These are phyloP conservation scores for Atrina japonica DNA, from an alignment of 2,888 invertebrate species.

Conservation along the genomic window DNA sequence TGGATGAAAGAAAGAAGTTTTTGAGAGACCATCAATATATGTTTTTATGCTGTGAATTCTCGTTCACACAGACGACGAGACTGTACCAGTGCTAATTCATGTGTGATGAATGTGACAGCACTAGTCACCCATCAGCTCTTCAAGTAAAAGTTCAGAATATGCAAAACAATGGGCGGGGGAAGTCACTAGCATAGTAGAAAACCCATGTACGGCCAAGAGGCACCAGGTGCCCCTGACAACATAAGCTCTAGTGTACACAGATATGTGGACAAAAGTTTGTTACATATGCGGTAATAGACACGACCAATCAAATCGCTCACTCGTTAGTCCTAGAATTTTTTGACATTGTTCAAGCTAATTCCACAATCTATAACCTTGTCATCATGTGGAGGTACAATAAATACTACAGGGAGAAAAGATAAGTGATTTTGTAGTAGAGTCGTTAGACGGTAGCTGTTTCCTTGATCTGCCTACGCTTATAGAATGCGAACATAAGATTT, in stretches of 20 bases:
- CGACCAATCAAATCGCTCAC: slow-evolving; percentile 14
- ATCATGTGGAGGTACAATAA: background rate
- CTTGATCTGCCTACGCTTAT: slow-evolving; percentile 3
- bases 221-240: background rate
- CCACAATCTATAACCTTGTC: background rate
- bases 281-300: slow-evolving; percentile 6
- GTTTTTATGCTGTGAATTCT: background rate
- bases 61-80: background rate
- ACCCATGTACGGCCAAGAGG: too few species aligned
- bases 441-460: slow-evolving; percentile 5
- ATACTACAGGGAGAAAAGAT: background rate
- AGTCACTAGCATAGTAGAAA: background rate
- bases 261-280: background rate
- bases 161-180: background rate
- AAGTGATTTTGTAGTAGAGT: background rate
- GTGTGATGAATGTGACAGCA: background rate
- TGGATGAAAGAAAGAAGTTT: too few species aligned
- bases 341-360: background rate
- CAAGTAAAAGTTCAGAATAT: background rate
- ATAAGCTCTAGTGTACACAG: background rate
- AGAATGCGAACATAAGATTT: slow-evolving; percentile 4
- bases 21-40: slow-evolving; percentile 1
- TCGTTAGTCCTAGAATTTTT: background rate
- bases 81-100: background rate
- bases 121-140: slow-evolving; percentile 5